Conservation (phyloP, 1,140 invertebrate species). For the Drosophila parvula region DNA sequence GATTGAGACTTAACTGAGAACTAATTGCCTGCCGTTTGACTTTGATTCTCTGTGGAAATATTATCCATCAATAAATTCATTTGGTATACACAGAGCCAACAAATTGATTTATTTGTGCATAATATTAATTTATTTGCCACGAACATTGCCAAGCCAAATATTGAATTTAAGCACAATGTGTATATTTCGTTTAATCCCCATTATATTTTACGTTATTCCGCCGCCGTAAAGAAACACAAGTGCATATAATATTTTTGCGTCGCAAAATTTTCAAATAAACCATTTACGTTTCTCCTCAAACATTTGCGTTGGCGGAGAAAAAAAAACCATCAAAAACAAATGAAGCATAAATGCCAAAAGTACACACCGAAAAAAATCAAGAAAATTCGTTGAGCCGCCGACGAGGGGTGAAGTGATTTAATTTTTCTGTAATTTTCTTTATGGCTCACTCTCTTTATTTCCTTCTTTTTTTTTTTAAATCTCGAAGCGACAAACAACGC, state of each 20-base stretch:
- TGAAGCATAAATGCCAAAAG: constrained; percentile 78
- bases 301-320: constrained; percentile 29
- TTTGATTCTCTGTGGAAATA: constrained; percentile 23
- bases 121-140: constrained; percentile 5
- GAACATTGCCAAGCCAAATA: constrained; percentile 20
- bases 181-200: constrained; percentile 33
- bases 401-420: constrained; percentile 60
- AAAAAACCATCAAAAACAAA: constrained; percentile 74
- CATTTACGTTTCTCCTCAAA: constrained; percentile 54
- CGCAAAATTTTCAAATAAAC: constrained; percentile 50
- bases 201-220: constrained; percentile 25
- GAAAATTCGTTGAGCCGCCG: constrained; percentile 3
- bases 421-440: constrained; percentile 63
- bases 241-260: constrained; percentile 35
- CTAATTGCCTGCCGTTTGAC: constrained; percentile 36
- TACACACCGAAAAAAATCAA: constrained; percentile 29
- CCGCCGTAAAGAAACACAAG: constrained; percentile 35
- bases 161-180: constrained; percentile 37
- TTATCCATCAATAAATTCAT: constrained; percentile 34
- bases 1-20: constrained; percentile 29
- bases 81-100: not conserved
- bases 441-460: constrained; percentile 11
- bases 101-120: constrained; percentile 37
- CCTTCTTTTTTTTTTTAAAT: constrained; percentile 41
- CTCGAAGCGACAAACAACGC: constrained; percentile 33